Percentiles rank a stretch among this genome's conserved stretches.
These are phyloP conservation scores for Fissipunctia ypsillon DNA, from an alignment of 2,888 invertebrate genomes.

Conservation along the genomic window DNA sequence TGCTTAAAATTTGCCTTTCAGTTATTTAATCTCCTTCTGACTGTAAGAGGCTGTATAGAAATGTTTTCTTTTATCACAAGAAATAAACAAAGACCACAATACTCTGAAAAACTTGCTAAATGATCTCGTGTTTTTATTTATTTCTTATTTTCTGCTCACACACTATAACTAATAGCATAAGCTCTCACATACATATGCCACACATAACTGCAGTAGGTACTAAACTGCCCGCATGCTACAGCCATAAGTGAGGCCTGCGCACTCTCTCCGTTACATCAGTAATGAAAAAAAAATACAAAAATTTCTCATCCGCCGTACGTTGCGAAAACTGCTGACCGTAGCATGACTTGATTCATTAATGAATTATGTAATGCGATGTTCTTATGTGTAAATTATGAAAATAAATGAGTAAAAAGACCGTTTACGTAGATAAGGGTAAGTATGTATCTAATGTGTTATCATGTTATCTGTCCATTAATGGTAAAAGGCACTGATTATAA, in stretches of 20 bases:
- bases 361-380: conserved; percentile 49
- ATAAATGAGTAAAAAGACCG: conserved; percentile 5
- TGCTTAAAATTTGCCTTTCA: background rate
- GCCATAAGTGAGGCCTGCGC: conserved; percentile 36
- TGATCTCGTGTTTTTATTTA: background rate
- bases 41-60: background rate
- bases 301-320: conserved; percentile 52
- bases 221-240: conserved; percentile 33
- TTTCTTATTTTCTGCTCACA: conserved; percentile 22
- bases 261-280: conserved; percentile 73
- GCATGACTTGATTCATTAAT: conserved; percentile 56
- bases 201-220: conserved; percentile 23
- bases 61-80: too few species aligned
- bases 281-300: conserved; percentile 66
- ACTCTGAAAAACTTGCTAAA: background rate
- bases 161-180: conserved; percentile 31
- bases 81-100: background rate
- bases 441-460: background rate
- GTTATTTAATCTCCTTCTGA: background rate
- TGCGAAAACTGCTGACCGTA: conserved; percentile 46
- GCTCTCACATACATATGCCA: conserved; percentile 27
- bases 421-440: too few species aligned
- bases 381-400: conserved; percentile 32
- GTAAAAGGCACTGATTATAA: conserved; percentile 2
- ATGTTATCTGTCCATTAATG: conserved; percentile 15